These are phyloP conservation scores for Odontamblyopus rebecca DNA, from an alignment of 2,797 vertebrate species.

Conservation along the genomic window DNA sequence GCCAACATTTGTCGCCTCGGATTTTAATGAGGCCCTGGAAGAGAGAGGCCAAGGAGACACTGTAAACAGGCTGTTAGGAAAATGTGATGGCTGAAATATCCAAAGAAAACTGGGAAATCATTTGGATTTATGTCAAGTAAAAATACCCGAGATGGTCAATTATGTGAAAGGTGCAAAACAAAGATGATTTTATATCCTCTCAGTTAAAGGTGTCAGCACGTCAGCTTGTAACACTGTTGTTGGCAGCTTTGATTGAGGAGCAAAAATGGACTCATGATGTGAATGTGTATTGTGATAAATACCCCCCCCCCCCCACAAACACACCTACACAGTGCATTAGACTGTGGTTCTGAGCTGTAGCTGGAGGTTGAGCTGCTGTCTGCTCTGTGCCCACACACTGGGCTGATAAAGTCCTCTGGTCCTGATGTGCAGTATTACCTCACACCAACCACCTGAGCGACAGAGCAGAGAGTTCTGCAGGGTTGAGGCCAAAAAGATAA, in stretches of 20 bases:
- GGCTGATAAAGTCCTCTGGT: conserved; percentile 52
- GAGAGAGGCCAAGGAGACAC: conserved; percentile 20
- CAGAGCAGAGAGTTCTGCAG: conserved; percentile 9
- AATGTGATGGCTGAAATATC: conserved; percentile 18
- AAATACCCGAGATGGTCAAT: neutral
- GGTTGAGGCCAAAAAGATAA: too few species aligned
- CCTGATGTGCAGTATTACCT: conserved; percentile 39
- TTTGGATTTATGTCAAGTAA: neutral
- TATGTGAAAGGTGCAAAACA: neutral
- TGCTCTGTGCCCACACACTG: conserved; percentile 15
- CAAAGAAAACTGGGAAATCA: neutral
- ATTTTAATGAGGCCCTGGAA: conserved; percentile 80
- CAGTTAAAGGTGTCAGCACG: too few species aligned
- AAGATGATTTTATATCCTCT: neutral
- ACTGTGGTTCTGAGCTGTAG: conserved; percentile 9
- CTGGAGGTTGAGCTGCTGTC: conserved; percentile 12
- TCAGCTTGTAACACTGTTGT: neutral
- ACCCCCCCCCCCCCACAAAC: neutral
- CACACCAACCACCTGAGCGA: conserved; percentile 22
- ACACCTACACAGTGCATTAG: conserved; percentile 29
- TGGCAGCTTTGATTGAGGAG: too few species aligned
- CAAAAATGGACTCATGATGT: too few species aligned
- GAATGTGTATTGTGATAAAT: too few species aligned
- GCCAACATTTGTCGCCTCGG: conserved; percentile 81
- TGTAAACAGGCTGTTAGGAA: conserved; percentile 2